A percentile compares a stretch with the other conserved stretches of the same genome.
Conservation (phyloP, 2,888 invertebrate species). For the Sphecodes monilicornis region DNA sequence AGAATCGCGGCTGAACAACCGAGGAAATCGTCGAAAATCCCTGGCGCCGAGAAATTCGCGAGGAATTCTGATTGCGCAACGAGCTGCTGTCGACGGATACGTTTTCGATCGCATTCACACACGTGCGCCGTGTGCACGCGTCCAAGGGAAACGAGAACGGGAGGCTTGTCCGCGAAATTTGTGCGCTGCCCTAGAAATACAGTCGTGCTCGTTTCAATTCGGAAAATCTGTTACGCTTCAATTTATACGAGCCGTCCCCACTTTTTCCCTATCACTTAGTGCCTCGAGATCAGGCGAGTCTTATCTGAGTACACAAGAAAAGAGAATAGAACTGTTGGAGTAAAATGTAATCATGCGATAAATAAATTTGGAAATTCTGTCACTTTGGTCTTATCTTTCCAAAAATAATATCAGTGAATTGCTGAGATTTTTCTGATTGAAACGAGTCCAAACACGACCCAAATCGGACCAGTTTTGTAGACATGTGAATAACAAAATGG, state of each 20-base stretch:
- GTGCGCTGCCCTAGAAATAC: neutral
- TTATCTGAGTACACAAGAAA: neutral
- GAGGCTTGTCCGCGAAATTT: slow-evolving; percentile 13
- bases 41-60: slow-evolving; percentile 12
- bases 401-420: neutral
- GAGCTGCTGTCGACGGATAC: slow-evolving; percentile 12
- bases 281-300: neutral
- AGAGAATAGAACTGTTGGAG: neutral
- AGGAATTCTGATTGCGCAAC: slow-evolving; percentile 46
- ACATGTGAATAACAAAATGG: neutral
- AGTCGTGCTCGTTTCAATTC: neutral
- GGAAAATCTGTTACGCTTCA: neutral
- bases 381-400: neutral
- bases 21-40: slow-evolving; percentile 14
- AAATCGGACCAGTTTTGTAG: neutral
- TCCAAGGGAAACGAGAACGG: slow-evolving; percentile 25
- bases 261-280: neutral
- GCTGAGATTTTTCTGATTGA: neutral
- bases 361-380: neutral
- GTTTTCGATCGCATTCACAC: slow-evolving; percentile 18
- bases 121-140: neutral
- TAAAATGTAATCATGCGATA: too few relatives aligned
- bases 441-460: neutral
- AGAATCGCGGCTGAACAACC: neutral
- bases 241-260: too few relatives aligned